Conservation (phyloP, 1,140 invertebrate genomes). For the Akabosia matsudoensis region DNA sequence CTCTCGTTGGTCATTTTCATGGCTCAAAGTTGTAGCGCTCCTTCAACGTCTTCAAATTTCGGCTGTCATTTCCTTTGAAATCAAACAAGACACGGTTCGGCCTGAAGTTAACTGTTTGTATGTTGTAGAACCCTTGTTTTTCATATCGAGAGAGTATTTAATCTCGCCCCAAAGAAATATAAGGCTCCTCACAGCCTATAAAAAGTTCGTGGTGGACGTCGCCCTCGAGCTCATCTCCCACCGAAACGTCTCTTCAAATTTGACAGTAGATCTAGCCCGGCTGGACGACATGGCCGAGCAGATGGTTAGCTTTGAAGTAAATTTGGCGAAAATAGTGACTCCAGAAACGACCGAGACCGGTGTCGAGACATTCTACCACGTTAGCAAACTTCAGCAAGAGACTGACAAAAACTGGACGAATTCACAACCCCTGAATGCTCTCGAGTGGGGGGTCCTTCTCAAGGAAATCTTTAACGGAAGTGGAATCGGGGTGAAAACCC, state of each 20-base stretch:
- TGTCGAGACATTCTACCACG: not conserved
- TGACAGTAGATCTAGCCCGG: not conserved
- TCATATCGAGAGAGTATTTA: slow-evolving; percentile 26
- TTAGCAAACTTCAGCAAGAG: slow-evolving; percentile 21
- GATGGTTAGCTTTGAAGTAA: slow-evolving; percentile 23
- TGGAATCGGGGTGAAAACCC: not conserved
- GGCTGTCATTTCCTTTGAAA: slow-evolving; percentile 20
- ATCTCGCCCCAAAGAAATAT: slow-evolving; percentile 3
- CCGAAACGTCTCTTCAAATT: not conserved
- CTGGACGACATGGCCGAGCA: slow-evolving; percentile 19
- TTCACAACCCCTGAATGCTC: not conserved
- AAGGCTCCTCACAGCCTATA: slow-evolving; percentile 20
- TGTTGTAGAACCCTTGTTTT: slow-evolving; percentile 22
- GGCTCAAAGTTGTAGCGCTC: slow-evolving; percentile 47
- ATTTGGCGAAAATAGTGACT: slow-evolving; percentile 14
- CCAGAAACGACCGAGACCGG: not conserved
- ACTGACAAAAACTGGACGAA: slow-evolving; percentile 19
- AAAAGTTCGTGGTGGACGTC: slow-evolving; percentile 16
- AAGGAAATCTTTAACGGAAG: not conserved
- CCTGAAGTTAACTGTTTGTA: slow-evolving; percentile 9
- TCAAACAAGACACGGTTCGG: slow-evolving; percentile 24
- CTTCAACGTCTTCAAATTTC: slow-evolving; percentile 35
- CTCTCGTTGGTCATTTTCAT: slow-evolving; percentile 43
- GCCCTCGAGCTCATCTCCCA: not conserved
- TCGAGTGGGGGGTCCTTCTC: not conserved